These are phyloP conservation scores for Drosophila punjabiensis DNA, from an alignment of 1,140 invertebrate genomes.

Conservation along the genomic window DNA sequence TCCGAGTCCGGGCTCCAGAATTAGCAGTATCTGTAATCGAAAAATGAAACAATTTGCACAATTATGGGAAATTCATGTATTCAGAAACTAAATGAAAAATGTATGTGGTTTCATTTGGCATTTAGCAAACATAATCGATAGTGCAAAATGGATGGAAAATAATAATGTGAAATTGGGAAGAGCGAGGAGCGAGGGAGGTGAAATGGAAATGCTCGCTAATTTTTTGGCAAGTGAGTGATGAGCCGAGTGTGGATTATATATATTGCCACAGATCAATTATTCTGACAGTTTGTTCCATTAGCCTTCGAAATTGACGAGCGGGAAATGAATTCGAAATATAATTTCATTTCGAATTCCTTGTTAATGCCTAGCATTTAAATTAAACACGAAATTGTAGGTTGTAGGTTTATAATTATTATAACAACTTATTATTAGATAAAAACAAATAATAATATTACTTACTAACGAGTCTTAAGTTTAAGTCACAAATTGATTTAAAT, in stretches of 20 bases:
- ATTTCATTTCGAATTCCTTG: neutral
- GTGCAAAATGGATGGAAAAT: neutral
- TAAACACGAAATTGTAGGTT: neutral
- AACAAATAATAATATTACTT: no score
- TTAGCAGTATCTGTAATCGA: constrained; percentile 16
- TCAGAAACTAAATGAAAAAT: constrained; percentile 1
- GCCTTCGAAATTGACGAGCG: neutral
- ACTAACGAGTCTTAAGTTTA: neutral
- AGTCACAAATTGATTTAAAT: neutral
- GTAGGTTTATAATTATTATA: neutral
- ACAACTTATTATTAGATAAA: no score
- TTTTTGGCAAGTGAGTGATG: constrained; percentile 9
- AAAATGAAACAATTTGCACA: constrained; percentile 13
- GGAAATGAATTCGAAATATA: no score
- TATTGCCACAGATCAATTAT: constrained; percentile 4
- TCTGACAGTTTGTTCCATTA: constrained; percentile 1
- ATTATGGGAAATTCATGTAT: constrained; percentile 16
- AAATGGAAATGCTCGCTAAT: neutral
- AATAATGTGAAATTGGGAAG: neutral
- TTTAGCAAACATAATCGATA: constrained; percentile 14
- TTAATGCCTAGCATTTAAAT: neutral
- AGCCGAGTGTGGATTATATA: neutral
- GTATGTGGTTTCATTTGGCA: neutral
- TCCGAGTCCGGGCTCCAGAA: neutral
- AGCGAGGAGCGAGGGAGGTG: no score